Evolutionary conservation across 2,113 vertebrate species (phyloP).

Genomic region (Sakesphorus luctuosus): DNA sequence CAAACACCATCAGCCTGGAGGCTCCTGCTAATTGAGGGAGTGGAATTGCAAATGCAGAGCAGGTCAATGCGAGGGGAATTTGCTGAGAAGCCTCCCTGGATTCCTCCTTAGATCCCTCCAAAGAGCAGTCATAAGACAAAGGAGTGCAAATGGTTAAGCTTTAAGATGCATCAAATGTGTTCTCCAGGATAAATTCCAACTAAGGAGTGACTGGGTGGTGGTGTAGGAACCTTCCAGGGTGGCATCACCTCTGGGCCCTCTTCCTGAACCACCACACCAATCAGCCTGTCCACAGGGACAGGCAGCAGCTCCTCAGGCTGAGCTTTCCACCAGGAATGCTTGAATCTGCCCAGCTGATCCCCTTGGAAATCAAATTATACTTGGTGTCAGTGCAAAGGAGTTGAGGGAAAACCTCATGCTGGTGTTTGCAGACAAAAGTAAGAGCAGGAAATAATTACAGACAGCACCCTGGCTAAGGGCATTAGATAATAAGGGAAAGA

Average conservation of each 20-base stretch:
- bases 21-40: background rate
- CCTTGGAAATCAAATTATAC: background rate
- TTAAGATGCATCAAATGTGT: background rate
- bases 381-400: background rate
- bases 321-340: background rate
- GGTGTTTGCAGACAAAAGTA: slow-evolving; percentile 1
- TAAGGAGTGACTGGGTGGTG: background rate
- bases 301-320: background rate
- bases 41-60: background rate
- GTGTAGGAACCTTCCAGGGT: background rate
- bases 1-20: background rate
- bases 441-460: slow-evolving; percentile 19
- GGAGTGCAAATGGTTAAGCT: background rate
- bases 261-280: background rate
- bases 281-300: rapidly evolving
- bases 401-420: background rate
- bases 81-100: background rate
- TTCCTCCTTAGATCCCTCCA: background rate
- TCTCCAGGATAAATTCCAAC: background rate
- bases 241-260: background rate
- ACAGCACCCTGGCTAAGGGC: background rate
- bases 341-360: background rate
- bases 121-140: background rate
- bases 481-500: slow-evolving; percentile 1
- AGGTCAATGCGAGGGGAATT: background rate